Base-by-base conservation (phyloP, 2,888 invertebrate species). In the Shargacucullia verbasci region DNA sequence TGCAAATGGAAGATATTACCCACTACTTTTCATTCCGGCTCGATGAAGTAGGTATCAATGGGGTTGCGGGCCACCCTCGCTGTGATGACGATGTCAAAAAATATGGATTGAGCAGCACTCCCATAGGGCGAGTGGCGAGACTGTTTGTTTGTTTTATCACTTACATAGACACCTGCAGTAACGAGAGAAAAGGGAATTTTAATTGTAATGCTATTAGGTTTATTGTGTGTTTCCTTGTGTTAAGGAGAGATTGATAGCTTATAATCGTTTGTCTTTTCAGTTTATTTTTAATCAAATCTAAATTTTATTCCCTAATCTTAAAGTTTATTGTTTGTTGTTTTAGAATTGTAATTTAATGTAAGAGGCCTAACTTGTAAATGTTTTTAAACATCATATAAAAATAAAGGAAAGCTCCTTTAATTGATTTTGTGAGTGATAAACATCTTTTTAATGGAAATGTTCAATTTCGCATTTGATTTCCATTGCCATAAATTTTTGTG, bases 1-100 rank as follows among this genome's bases (percentile, higher is more conserved):
- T 94, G 94, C 89, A 92, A 92, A 94, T 94, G 82, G 75, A 70
- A 79, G 85, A 90, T 90, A 91, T 92, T 88, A 90, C 89, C 86
- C 86, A 92, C 91, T 91, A 92, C 90, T 91, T 92, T 92, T 89
- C 88, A 89, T 91, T 90, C 87, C 86, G 74, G 73, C 73, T 83
- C 87, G 86, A 90, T 90, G 87, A 81, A 84, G 79, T 80, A 74
- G 65, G 81, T 82, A 87, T 84, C 83, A 82, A 81, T 83, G 79
- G 84, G 83, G 86, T 81, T 78, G 78, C 69, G 74, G 77, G 77
- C 72, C 67, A 71, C 63, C 79, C 77, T 79, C 71, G 68, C 74
- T 61, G 63, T 78, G 83, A 84, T 82, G 83, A 81, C 84, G 80
- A 73, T 79, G 81, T 81, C 80, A 78, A 82, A 85, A 66, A 88